Evolutionary conservation across 2,113 vertebrate species (phyloP).

Genomic region (Puntigrus tetrazona): DNA sequence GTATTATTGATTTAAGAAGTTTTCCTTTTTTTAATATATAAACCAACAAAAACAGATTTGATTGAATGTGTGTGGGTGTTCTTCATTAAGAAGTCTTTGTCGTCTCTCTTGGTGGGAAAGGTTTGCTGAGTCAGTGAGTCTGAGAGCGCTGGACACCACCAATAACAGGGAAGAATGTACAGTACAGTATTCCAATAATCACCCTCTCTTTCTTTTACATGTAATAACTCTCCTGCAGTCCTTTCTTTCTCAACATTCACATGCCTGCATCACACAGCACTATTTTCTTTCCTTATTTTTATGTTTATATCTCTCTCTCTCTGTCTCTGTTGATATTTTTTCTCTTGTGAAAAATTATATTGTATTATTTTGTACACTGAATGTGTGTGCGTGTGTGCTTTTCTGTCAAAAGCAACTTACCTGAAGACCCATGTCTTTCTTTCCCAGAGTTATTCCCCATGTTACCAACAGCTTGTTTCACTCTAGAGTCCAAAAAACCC

Average conservation of each 20-base stretch:
- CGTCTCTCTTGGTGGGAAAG: constrained; percentile 65
- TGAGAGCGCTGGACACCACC: constrained; percentile 63
- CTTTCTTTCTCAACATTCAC: neutral
- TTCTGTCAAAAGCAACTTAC: constrained; percentile 56
- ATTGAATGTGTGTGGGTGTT: constrained; percentile 57
- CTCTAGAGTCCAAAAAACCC: neutral
- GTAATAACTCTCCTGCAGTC: neutral
- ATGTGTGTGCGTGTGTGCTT: constrained; percentile 3
- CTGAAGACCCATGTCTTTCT: constrained; percentile 71
- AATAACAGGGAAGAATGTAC: constrained; percentile 72
- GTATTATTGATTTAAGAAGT: too few relatives aligned
- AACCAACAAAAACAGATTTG: constrained; percentile 2
- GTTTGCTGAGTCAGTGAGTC: constrained; percentile 78
- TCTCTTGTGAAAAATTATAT: neutral
- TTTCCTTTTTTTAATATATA: neutral
- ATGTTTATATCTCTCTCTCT: neutral
- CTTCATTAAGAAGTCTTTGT: constrained; percentile 61
- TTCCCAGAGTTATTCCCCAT: constrained; percentile 79
- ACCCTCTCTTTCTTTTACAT: constrained; percentile 27
- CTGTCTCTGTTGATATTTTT: neutral
- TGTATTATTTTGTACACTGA: neutral
- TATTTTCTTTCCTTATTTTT: neutral
- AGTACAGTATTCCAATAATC: constrained; percentile 58
- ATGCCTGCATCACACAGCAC: neutral
- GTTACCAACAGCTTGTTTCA: constrained; percentile 49